phyloP scores from a whole-genome alignment of 2,888 invertebrate species.

The Nycteola revayana region DNA sequence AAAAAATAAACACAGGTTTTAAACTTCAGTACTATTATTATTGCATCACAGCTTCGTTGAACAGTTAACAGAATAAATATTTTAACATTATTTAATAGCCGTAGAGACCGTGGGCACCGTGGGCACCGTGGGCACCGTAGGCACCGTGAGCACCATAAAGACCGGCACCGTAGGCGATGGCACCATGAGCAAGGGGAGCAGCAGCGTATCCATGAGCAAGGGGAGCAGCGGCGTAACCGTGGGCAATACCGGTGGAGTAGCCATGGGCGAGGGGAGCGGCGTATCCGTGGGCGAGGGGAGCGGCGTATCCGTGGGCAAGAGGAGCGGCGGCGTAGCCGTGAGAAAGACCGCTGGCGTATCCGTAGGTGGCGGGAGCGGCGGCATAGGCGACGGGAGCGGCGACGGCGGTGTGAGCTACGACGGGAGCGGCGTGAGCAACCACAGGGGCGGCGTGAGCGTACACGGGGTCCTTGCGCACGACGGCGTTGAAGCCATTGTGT shows the following conservation, averaged over 20 bases:
- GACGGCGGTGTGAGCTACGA: no score
- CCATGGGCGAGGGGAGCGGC: slow-evolving; percentile 30
- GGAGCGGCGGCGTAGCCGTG: slow-evolving; percentile 13
- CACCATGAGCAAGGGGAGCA: slow-evolving; percentile 10
- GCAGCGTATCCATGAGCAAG: slow-evolving; percentile 25
- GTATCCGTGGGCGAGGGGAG: slow-evolving; percentile 35
- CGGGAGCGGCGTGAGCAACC: slow-evolving; percentile 53
- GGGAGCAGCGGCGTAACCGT: slow-evolving; percentile 32
- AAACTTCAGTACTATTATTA: no score
- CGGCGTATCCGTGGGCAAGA: slow-evolving; percentile 20
- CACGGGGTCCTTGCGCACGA: slow-evolving; percentile 71
- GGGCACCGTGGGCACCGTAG: slow-evolving; percentile 34
- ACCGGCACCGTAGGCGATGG: slow-evolving; percentile 5
- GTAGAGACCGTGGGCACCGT: slow-evolving; percentile 34
- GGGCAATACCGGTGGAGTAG: slow-evolving; percentile 17
- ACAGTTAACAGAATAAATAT: no score
- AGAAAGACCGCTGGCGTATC: slow-evolving; percentile 31
- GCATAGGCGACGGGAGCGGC: slow-evolving; percentile 36
- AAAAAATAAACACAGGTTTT: no score
- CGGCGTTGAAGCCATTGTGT: slow-evolving; percentile 78
- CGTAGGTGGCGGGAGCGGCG: slow-evolving; percentile 34
- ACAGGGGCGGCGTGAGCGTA: slow-evolving; percentile 43
- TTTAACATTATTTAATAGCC: no score
- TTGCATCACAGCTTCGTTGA: no score
- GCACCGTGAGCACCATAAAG: slow-evolving; percentile 33